Evolutionary conservation across 2,888 invertebrate species (phyloP), one percentile per base, ranked within the genome.

Genomic region (Siphonodentalium dalli): DNA sequence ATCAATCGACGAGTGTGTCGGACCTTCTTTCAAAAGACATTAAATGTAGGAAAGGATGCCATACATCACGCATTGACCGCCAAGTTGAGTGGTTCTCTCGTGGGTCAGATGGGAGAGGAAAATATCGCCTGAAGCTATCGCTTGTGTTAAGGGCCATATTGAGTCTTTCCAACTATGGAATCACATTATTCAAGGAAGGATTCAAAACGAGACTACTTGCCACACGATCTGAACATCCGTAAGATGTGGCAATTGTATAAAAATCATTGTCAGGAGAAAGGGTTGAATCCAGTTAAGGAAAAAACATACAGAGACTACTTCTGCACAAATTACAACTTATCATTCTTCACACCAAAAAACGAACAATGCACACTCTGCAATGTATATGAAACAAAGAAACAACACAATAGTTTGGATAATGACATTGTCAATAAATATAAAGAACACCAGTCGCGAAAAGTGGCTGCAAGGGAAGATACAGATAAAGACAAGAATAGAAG

Each of bases 301-400:
- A 39, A 29, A 27, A 49, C 57, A 7, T 64, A 60, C 43, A 33
- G 60, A 37, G 39, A 44, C 4, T 39, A 56, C 20, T 65, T 64
- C 29, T 57, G 59, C 21, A 47, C 27, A 15, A 42, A 65, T 3
- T 63, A 41, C 34, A 63, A 60, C 34, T 15, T 56, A 3, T 52
- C 57, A 6, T 64, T 64, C 43, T 51, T 44, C 20, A 57, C 54
- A 28, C 61, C 58, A 9, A 62, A 61, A 23, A 58, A 60, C 34
- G 57, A 63, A 35, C 57, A 59, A 33, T 60, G 60, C 45, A 20
- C 50, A 9, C 31, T 38, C 6, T 63, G 63, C 45, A 39, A 28
- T 33, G 4, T 53, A 21, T 55, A 38, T 20, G 34, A 39, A 26
- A 34, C 47, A 47, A 41, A 45, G 21, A 38, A 51, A 24, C 39